These are phyloP conservation scores for Rhyzopertha dominica DNA, from an alignment of 1,140 invertebrate species.

Conservation along the genomic window DNA sequence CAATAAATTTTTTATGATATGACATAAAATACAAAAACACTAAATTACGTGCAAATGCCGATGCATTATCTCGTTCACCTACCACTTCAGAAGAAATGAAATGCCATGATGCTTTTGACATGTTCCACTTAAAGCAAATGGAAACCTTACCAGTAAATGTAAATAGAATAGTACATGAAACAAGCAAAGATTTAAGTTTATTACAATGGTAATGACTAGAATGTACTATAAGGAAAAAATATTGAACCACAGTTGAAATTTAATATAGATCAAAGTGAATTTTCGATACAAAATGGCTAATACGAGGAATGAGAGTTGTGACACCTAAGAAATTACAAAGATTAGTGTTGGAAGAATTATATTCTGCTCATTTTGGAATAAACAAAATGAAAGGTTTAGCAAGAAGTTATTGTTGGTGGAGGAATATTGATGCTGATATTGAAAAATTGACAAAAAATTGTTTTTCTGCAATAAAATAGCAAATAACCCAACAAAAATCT, in stretches of 20 bases:
- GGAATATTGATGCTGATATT: constrained; percentile 33
- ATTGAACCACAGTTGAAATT: constrained; percentile 2
- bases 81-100: background rate
- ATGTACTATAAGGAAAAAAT: constrained; percentile 2
- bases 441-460: constrained; percentile 19
- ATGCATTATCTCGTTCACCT: constrained; percentile 4
- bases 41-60: constrained; percentile 7
- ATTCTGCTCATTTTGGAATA: constrained; percentile 26
- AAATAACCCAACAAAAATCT: constrained; percentile 18
- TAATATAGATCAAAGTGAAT: constrained; percentile 13
- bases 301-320: constrained; percentile 14
- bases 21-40: constrained; percentile 35
- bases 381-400: constrained; percentile 26
- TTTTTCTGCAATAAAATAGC: constrained; percentile 8
- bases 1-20: constrained; percentile 47
- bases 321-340: constrained; percentile 18
- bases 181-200: constrained; percentile 2
- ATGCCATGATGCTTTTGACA: constrained; percentile 1
- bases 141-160: constrained; percentile 13
- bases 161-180: background rate
- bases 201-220: background rate
- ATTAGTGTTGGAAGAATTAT: constrained; percentile 21
- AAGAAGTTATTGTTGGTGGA: constrained; percentile 24
- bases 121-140: constrained; percentile 5
- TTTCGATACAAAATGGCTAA: constrained; percentile 12